These are phyloP conservation scores for Sakesphorus luctuosus DNA, from an alignment of 2,113 vertebrate genomes.

Conservation along the genomic window DNA sequence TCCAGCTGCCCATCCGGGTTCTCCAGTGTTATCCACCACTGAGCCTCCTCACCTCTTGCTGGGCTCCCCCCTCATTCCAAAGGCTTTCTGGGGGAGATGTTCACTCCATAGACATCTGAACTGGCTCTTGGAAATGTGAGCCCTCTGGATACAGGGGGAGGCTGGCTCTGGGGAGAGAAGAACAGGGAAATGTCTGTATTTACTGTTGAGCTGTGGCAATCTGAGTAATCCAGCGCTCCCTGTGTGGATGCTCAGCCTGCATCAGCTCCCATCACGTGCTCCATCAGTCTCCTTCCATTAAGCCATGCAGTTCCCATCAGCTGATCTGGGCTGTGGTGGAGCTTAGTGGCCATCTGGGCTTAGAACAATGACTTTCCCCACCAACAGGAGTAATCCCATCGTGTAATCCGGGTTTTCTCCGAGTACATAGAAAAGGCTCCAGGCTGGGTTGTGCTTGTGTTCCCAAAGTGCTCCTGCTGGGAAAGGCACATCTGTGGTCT, in stretches of 20 bases:
- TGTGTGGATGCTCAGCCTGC: neutral
- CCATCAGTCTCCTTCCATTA: neutral
- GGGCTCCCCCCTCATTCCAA: neutral
- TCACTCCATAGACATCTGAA: fast-evolving
- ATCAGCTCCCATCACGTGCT: neutral
- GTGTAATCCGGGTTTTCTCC: neutral
- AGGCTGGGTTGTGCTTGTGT: neutral
- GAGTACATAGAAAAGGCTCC: neutral
- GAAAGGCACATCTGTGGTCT: fast-evolving
- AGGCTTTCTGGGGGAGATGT: neutral
- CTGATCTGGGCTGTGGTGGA: neutral
- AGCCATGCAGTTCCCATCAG: neutral
- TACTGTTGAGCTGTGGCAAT: neutral
- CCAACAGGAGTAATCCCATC: slow-evolving; percentile 38
- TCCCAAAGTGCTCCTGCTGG: neutral
- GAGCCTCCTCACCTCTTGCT: neutral
- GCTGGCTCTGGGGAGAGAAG: fast-evolving
- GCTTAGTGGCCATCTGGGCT: slow-evolving; percentile 21
- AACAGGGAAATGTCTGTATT: neutral
- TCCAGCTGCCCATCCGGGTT: fast-evolving
- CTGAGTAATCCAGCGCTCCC: neutral
- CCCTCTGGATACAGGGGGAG: neutral
- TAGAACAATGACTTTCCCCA: slow-evolving; percentile 14
- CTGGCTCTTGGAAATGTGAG: fast-evolving
- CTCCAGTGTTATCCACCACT: fast-evolving